A percentile compares a stretch with the other conserved stretches of the same genome.
phyloP scores from a whole-genome alignment of 2,797 vertebrate species.

The Mormyrus hasselquistii region DNA sequence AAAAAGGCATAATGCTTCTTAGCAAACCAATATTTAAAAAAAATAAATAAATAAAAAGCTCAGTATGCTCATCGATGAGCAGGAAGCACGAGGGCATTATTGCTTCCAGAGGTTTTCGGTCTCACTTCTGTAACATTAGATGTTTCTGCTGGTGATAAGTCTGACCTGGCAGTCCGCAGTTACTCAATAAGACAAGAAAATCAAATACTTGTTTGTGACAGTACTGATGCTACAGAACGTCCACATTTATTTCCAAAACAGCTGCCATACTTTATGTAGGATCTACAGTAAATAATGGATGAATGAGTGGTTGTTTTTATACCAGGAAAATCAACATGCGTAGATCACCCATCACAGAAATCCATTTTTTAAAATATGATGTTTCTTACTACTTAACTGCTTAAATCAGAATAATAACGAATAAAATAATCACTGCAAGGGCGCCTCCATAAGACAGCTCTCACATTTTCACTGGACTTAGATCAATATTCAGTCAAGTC shows the following conservation, averaged over 20 bases:
- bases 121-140: not conserved
- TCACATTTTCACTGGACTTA: not conserved
- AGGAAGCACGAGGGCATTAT: not conserved
- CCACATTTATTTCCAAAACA: not conserved
- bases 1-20: not conserved
- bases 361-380: not conserved
- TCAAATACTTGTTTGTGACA: conserved; percentile 18
- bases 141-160: not conserved
- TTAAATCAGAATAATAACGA: not conserved
- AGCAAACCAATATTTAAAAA: not conserved
- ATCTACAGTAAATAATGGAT: conserved; percentile 29
- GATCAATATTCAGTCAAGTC: not conserved
- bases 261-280: conserved; percentile 18
- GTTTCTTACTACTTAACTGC: not conserved
- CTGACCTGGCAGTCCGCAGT: not conserved
- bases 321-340: conserved; percentile 16
- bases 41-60: not conserved
- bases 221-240: not conserved
- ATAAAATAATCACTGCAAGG: not conserved
- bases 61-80: not conserved
- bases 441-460: not conserved
- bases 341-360: conserved; percentile 27
- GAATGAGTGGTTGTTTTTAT: conserved; percentile 19
- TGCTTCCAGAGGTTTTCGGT: not conserved
- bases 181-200: not conserved